Percentiles rank a stretch among this genome's conserved stretches.
Evolutionary conservation across 2,797 vertebrate genomes (phyloP).

Genomic region (Schizopygopsis malacanthus): DNA sequence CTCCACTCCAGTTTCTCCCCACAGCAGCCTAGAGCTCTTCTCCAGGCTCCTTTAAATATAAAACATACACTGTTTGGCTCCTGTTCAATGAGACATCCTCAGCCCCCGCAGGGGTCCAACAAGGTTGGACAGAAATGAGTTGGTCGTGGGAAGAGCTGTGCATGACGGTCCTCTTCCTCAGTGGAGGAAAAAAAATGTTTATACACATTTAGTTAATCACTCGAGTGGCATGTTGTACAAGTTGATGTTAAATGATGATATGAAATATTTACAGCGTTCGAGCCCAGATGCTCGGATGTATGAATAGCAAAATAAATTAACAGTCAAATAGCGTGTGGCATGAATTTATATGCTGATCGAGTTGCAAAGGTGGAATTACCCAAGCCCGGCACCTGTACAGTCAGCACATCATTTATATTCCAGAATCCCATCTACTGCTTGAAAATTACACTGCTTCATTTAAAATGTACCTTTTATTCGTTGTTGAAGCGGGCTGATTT

Average conservation of each 20-base stretch:
- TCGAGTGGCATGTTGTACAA: slow-evolving; percentile 31
- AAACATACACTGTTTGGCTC: slow-evolving; percentile 63
- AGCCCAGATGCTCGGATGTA: slow-evolving; percentile 19
- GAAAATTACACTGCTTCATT: slow-evolving; percentile 45
- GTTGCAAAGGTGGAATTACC: slow-evolving; percentile 43
- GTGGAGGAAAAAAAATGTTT: slow-evolving; percentile 14
- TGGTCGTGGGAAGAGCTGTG: slow-evolving; percentile 54
- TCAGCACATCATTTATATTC: slow-evolving; percentile 44
- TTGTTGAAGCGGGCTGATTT: slow-evolving; percentile 30
- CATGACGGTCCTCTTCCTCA: slow-evolving; percentile 34
- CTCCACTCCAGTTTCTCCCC: slow-evolving; percentile 48
- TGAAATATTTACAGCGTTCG: slow-evolving; percentile 51
- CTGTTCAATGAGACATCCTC: slow-evolving; percentile 68
- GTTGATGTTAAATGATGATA: slow-evolving; percentile 48
- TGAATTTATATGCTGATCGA: slow-evolving; percentile 44
- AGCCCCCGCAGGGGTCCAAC: slow-evolving; percentile 37
- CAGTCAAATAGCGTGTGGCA: slow-evolving; percentile 26
- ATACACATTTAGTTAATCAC: slow-evolving; percentile 20
- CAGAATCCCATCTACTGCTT: slow-evolving; percentile 25
- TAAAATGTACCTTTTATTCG: slow-evolving; percentile 46
- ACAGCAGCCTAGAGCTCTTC: slow-evolving; percentile 51
- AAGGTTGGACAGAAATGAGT: slow-evolving; percentile 60
- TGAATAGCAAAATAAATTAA: slow-evolving; percentile 56
- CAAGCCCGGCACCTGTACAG: slow-evolving; percentile 33
- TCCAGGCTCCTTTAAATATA: slow-evolving; percentile 58